Percentiles rank a stretch among this genome's conserved stretches.
phyloP scores from a whole-genome alignment of 2,113 vertebrate species.

The Aplodontia rufa region DNA sequence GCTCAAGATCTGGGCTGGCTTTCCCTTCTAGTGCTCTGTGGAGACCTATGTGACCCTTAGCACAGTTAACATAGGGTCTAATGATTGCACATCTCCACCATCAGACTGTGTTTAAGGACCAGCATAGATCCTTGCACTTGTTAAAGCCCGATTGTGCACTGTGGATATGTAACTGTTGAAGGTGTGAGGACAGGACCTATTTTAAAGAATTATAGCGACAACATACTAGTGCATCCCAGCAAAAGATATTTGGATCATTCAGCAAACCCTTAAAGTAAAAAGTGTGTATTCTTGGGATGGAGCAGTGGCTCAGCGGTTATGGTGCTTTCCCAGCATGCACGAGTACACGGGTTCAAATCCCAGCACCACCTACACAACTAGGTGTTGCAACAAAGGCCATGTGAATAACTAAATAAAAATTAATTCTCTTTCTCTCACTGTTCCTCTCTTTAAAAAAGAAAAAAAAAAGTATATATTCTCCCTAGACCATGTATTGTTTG shows the following conservation, averaged over 20 bases:
- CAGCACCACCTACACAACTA: too few relatives aligned
- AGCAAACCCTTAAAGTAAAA: background rate
- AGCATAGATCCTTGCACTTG: background rate
- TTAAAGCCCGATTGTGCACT: background rate
- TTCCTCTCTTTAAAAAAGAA: too few relatives aligned
- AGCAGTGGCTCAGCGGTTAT: too few relatives aligned
- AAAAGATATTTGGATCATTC: background rate
- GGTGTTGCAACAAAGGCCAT: too few relatives aligned
- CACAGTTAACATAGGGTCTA: background rate
- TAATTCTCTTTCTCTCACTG: too few relatives aligned
- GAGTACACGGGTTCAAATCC: too few relatives aligned
- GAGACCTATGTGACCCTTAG: accelerated
- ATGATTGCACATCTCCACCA: background rate
- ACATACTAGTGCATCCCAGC: accelerated
- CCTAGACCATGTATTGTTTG: too few relatives aligned
- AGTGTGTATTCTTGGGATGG: background rate
- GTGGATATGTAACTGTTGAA: too few relatives aligned
- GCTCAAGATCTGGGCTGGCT: background rate
- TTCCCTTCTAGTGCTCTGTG: background rate
- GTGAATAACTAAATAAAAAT: too few relatives aligned
- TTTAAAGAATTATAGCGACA: background rate
- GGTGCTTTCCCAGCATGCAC: too few relatives aligned
- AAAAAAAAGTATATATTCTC: too few relatives aligned
- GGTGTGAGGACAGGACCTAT: background rate
- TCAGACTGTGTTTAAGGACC: background rate